phyloP scores from a whole-genome alignment of 2,113 vertebrate species.

The Piaya cayana region DNA sequence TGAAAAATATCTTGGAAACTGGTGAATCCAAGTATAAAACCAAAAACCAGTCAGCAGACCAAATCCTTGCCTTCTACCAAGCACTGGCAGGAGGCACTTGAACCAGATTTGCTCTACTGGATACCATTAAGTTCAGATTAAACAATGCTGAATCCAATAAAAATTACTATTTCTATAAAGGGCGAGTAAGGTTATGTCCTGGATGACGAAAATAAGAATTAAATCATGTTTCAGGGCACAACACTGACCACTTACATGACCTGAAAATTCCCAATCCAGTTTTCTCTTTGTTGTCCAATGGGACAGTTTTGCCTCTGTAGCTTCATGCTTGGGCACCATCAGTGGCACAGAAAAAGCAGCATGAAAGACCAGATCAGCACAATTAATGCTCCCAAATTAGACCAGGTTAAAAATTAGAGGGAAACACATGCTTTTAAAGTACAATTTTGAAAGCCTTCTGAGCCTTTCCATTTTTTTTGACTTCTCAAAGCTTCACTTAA shows the following conservation, averaged over 20 bases:
- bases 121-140: neutral
- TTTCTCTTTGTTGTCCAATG: neutral
- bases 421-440: neutral
- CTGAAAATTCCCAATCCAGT: neutral
- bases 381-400: neutral
- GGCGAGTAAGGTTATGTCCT: neutral
- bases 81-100: neutral
- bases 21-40: neutral
- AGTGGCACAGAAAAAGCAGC: neutral
- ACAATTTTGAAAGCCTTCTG: neutral
- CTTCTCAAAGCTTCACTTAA: neutral
- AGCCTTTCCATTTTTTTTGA: neutral
- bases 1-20: neutral
- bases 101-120: neutral
- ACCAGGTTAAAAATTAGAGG: neutral
- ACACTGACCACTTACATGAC: neutral
- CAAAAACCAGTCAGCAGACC: neutral
- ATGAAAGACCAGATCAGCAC: neutral
- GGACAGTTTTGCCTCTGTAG: neutral
- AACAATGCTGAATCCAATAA: constrained; percentile 9
- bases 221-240: neutral
- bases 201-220: constrained; percentile 23
- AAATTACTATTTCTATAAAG: constrained; percentile 30
- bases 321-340: neutral
- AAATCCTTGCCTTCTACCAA: neutral